A percentile compares a stretch with the other conserved stretches of the same genome.
Evolutionary conservation across 2,888 invertebrate genomes (phyloP).

Genomic region (Sicus ferrugineus): DNA sequence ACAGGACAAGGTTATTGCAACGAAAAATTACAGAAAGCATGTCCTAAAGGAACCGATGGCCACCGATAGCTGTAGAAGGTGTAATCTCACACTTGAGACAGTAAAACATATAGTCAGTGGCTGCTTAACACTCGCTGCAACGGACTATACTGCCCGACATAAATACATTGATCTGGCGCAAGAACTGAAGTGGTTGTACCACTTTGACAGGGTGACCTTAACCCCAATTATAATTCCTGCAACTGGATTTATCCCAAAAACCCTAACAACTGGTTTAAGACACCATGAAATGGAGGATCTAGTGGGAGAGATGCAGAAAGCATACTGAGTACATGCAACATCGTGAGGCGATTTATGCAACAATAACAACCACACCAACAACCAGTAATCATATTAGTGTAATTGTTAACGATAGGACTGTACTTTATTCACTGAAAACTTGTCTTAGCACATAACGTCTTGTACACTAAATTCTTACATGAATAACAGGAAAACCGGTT

Average conservation of each 20-base stretch:
- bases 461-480: too few species aligned
- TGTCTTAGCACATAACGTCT: too few species aligned
- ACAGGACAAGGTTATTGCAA: conserved; percentile 9
- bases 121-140: neutral
- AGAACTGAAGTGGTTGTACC: neutral
- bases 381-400: too few species aligned
- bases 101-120: conserved; percentile 4
- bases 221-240: conserved; percentile 2
- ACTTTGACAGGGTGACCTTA: neutral
- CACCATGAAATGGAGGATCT: neutral
- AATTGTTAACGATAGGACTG: too few species aligned
- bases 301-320: neutral
- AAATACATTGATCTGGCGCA: conserved; percentile 4
- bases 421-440: too few species aligned
- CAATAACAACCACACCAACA: neutral
- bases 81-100: neutral
- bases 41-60: neutral
- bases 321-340: neutral
- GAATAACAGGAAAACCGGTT: too few species aligned
- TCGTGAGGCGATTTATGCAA: neutral
- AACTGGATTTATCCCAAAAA: conserved; percentile 9
- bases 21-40: neutral
- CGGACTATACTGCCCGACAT: conserved; percentile 1
- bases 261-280: neutral
- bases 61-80: conserved; percentile 10